Percentiles rank a stretch among this genome's conserved stretches.
These are phyloP conservation scores for Iphiclides podalirius DNA, from an alignment of 2,888 invertebrate species.

Conservation along the genomic window DNA sequence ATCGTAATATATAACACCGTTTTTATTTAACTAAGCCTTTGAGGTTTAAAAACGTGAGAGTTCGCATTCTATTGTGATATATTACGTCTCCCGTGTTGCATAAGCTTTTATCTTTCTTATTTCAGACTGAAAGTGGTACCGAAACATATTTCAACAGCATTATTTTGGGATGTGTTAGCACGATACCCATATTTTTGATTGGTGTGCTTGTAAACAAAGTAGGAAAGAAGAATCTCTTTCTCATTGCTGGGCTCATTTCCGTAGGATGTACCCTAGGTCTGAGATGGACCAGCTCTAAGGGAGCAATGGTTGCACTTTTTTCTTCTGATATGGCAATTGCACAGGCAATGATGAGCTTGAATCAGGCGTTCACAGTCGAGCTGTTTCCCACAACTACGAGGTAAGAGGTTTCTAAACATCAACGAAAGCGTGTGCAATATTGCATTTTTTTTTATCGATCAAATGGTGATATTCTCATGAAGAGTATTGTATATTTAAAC, in stretches of 20 bases:
- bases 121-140: constrained; percentile 43
- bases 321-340: constrained; percentile 43
- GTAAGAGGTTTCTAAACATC: no score
- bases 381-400: constrained; percentile 51
- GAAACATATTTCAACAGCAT: constrained; percentile 50
- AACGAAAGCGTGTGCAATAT: no score
- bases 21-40: no score
- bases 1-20: no score
- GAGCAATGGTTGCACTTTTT: constrained; percentile 47
- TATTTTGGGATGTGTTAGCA: constrained; percentile 42
- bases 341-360: constrained; percentile 45
- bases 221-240: constrained; percentile 48
- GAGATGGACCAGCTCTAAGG: constrained; percentile 46
- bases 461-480: no score
- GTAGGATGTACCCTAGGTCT: constrained; percentile 39
- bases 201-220: constrained; percentile 43
- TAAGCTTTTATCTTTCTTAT: no score
- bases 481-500: no score
- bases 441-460: no score
- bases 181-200: constrained; percentile 40
- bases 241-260: constrained; percentile 35
- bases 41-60: no score
- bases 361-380: constrained; percentile 43
- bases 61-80: no score
- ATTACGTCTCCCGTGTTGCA: no score